Evolutionary conservation across 1,140 invertebrate genomes (phyloP).

Genomic region (Drosophila novamexicana): DNA sequence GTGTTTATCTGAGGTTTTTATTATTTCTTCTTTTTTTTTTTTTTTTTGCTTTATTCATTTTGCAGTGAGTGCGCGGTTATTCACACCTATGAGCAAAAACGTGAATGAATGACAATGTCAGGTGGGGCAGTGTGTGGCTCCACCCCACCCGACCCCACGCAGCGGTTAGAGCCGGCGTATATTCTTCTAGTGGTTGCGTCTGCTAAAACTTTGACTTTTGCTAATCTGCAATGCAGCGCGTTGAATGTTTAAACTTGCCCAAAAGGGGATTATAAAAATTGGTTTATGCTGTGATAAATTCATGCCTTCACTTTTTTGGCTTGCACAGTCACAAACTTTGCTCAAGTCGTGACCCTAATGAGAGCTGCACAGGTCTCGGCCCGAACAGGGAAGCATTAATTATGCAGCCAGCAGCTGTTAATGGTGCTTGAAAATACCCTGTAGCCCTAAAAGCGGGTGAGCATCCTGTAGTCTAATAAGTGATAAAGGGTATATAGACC

Average conservation of each 20-base stretch:
- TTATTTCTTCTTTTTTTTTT: constrained; percentile 8
- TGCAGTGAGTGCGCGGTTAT: constrained; percentile 57
- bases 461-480: neutral
- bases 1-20: constrained; percentile 49
- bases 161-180: constrained; percentile 9
- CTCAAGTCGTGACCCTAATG: constrained; percentile 38
- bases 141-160: neutral
- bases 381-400: constrained; percentile 17
- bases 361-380: constrained; percentile 19
- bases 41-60: constrained; percentile 10
- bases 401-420: constrained; percentile 45
- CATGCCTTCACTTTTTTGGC: constrained; percentile 13
- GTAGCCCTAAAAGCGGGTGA: neutral
- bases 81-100: constrained; percentile 63
- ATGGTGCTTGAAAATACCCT: constrained; percentile 35
- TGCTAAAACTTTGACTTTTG: constrained; percentile 32
- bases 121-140: constrained; percentile 7
- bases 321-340: constrained; percentile 18
- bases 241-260: constrained; percentile 32
- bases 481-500: too few species aligned
- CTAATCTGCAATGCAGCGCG: constrained; percentile 56
- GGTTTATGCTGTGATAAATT: constrained; percentile 35
- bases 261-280: constrained; percentile 45
- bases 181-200: constrained; percentile 5
- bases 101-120: constrained; percentile 43